These are phyloP conservation scores for Cantharis rufa DNA, from an alignment of 2,888 invertebrate genomes.

Conservation along the genomic window DNA sequence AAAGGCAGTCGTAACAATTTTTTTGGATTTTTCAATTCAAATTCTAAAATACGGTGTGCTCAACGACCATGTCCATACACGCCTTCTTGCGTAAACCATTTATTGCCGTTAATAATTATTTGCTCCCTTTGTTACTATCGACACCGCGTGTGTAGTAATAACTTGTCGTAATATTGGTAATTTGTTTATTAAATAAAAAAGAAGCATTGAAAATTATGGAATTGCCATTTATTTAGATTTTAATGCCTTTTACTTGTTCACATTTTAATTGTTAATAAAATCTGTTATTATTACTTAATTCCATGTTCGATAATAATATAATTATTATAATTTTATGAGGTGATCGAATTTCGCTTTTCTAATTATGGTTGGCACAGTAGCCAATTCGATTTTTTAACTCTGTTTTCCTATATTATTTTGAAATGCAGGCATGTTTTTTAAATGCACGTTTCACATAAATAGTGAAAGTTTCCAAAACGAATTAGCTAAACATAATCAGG, in stretches of 20 bases:
- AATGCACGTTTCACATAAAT: slow-evolving; percentile 19
- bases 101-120: slow-evolving; percentile 9
- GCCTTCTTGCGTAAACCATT: slow-evolving; percentile 22
- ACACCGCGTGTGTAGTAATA: slow-evolving; percentile 2
- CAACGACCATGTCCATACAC: slow-evolving; percentile 29
- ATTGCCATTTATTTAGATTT: neutral
- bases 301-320: neutral
- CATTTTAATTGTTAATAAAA: too few relatives aligned
- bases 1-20: slow-evolving; percentile 20
- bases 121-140: slow-evolving; percentile 16
- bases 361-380: neutral
- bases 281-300: neutral
- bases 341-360: neutral
- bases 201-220: neutral
- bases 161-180: neutral
- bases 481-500: slow-evolving; percentile 16
- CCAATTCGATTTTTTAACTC: neutral
- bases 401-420: slow-evolving; percentile 7
- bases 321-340: neutral
- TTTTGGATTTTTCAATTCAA: slow-evolving; percentile 10
- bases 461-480: slow-evolving; percentile 21
- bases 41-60: slow-evolving; percentile 24
- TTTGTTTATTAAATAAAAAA: neutral
- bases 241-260: neutral
- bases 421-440: slow-evolving; percentile 9